Evolutionary conservation across 1,140 invertebrate species (phyloP).

Genomic region (Papilio xuthus): DNA sequence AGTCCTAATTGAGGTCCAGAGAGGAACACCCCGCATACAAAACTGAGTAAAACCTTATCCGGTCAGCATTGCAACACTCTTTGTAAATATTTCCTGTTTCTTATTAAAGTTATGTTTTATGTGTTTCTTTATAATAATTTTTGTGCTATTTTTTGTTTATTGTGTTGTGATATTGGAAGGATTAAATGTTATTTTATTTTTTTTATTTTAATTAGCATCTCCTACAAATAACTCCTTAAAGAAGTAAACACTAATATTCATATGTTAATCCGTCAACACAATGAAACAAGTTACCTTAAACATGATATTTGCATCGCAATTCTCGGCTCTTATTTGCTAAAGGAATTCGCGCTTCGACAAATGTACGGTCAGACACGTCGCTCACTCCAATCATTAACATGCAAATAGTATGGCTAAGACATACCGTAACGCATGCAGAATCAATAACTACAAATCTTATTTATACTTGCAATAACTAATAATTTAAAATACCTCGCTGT

Average conservation of each 20-base stretch:
- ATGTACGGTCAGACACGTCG: not conserved
- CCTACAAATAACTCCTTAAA: not conserved
- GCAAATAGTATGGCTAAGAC: not conserved
- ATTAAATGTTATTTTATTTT: no score
- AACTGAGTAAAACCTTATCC: no score
- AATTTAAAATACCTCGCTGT: not conserved
- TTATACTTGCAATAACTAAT: not conserved
- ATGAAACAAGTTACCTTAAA: conserved; percentile 6
- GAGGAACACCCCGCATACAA: no score
- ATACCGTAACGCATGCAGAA: not conserved
- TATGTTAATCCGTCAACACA: not conserved
- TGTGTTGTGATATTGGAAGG: no score
- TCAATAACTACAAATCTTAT: not conserved
- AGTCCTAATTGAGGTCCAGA: no score
- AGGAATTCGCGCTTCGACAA: conserved; percentile 21
- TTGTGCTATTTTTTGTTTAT: no score
- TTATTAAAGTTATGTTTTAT: no score
- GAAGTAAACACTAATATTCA: not conserved
- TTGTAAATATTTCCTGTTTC: no score
- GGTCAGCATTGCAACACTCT: no score
- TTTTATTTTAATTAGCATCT: not conserved
- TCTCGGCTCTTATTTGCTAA: conserved; percentile 1
- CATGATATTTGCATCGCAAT: conserved; percentile 2
- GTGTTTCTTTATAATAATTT: no score
- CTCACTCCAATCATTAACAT: not conserved